phyloP scores from a whole-genome alignment of 30 jellyfish, hydroid and myxozoan species.

The Sanderia malayensis region DNA sequence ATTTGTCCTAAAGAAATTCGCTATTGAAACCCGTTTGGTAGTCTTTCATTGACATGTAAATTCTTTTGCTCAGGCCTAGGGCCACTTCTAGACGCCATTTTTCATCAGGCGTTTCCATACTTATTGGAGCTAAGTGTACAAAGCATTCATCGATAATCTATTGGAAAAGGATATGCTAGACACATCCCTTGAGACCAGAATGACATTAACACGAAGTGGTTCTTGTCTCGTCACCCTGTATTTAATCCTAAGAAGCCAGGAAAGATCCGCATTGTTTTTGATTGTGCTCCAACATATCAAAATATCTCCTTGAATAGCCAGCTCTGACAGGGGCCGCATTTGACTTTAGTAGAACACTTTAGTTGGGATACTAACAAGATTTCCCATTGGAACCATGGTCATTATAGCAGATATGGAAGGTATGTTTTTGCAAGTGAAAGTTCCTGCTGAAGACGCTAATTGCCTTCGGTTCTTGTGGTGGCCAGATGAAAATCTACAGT shows the following conservation, averaged over 20 bases:
- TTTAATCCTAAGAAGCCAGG: neutral
- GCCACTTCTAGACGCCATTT: too few species aligned
- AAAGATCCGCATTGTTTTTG: neutral
- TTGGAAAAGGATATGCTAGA: neutral
- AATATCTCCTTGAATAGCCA: too few species aligned
- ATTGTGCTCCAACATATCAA: neutral
- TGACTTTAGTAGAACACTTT: neutral
- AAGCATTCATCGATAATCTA: too few species aligned
- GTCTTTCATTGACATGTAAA: too few species aligned
- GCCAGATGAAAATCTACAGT: neutral
- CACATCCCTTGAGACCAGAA: neutral
- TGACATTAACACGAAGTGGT: neutral
- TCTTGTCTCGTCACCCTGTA: neutral
- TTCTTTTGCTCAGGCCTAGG: too few species aligned
- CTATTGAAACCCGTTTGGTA: too few species aligned
- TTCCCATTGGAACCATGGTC: conserved; percentile 3
- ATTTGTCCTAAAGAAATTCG: too few species aligned
- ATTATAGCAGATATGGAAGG: conserved; percentile 9
- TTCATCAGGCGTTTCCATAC: too few species aligned
- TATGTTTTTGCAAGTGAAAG: too few species aligned
- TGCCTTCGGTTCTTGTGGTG: conserved; percentile 28
- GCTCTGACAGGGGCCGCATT: conserved; percentile 20
- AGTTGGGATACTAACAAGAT: conserved; percentile 20
- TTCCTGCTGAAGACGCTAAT: conserved; percentile 8
- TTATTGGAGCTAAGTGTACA: too few species aligned